Conservation (phyloP, 1,140 invertebrate species). For the Cherax destructor region DNA sequence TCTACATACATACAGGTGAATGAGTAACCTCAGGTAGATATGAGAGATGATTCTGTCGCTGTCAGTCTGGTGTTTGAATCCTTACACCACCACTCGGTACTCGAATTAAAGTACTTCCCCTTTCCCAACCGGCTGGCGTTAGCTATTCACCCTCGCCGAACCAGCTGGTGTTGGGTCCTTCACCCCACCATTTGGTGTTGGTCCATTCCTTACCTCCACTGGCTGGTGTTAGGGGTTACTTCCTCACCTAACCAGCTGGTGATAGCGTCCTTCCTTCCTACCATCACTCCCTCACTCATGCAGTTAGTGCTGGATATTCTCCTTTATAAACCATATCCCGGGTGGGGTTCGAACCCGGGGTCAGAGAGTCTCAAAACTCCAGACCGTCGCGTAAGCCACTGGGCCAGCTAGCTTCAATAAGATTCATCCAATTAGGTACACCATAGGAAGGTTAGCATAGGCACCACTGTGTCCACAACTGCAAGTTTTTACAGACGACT, state of each 20-base stretch:
- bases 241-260: background rate
- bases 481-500: no score
- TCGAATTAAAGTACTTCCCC: background rate
- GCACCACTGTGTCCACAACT: no score
- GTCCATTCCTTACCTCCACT: background rate
- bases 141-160: background rate
- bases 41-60: background rate
- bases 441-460: no score
- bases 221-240: background rate
- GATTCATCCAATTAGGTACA: no score
- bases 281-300: background rate
- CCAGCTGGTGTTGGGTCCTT: background rate
- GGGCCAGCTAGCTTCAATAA: no score
- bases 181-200: background rate
- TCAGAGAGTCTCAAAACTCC: no score
- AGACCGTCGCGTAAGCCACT: no score
- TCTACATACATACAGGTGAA: background rate
- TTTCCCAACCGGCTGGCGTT: background rate
- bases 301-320: background rate
- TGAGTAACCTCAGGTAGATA: background rate
- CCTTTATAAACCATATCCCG: no score
- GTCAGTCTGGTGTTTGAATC: no score
- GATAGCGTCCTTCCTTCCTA: background rate
- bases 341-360: no score
- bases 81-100: no score